These are phyloP conservation scores for Ephialtes manifestator DNA, from an alignment of 2,888 invertebrate species.

Conservation along the genomic window DNA sequence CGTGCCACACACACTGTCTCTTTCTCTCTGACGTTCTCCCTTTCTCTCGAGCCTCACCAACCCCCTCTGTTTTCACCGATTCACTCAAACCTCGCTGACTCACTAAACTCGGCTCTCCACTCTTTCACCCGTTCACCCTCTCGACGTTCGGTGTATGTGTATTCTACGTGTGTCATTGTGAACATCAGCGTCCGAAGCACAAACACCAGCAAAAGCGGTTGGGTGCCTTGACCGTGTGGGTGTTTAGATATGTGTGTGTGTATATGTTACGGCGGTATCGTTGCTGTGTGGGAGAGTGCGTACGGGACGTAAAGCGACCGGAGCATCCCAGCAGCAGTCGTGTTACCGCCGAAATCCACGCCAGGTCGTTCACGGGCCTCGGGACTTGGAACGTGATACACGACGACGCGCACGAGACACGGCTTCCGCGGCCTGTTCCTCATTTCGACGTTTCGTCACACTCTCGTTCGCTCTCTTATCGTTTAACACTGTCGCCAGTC, in stretches of 20 bases:
- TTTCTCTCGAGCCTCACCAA: constrained; percentile 20
- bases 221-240: constrained; percentile 36
- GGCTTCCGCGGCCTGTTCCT: background rate
- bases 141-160: constrained; percentile 62
- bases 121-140: constrained; percentile 59
- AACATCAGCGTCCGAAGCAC: constrained; percentile 30
- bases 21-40: constrained; percentile 29
- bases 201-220: constrained; percentile 49
- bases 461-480: constrained; percentile 24
- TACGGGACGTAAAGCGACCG: constrained; percentile 54
- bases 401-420: constrained; percentile 13
- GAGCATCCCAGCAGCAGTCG: constrained; percentile 54
- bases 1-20: constrained; percentile 44
- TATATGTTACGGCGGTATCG: constrained; percentile 37
- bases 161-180: constrained; percentile 54
- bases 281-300: constrained; percentile 56
- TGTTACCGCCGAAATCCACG: constrained; percentile 64
- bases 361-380: constrained; percentile 61
- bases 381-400: constrained; percentile 40
- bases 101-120: constrained; percentile 62
- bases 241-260: constrained; percentile 7
- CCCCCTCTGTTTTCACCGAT: constrained; percentile 43
- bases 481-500: constrained; percentile 16
- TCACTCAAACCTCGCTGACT: constrained; percentile 59
- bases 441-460: constrained; percentile 23